Conservation (phyloP, 2,797 vertebrate genomes). For the Cuculus canorus region DNA sequence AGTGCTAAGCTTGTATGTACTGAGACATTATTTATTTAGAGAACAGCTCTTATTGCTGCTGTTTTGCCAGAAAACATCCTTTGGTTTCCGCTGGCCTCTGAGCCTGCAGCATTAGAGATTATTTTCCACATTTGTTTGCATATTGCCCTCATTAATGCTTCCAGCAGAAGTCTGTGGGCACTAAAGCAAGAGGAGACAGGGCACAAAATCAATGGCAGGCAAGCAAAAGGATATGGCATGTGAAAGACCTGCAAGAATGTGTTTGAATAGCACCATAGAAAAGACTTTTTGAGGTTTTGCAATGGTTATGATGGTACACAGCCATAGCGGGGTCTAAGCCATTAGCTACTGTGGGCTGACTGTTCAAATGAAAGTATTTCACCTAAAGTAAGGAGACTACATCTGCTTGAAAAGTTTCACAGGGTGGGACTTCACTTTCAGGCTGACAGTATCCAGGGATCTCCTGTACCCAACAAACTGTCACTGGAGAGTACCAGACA, state of each 20-base stretch:
- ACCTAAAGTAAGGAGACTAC: neutral
- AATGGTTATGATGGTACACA: neutral
- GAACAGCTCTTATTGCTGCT: slow-evolving; percentile 43
- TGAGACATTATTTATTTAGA: slow-evolving; percentile 52
- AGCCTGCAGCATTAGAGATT: slow-evolving; percentile 51
- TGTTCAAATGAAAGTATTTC: neutral
- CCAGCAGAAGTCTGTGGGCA: slow-evolving; percentile 43
- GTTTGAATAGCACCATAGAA: neutral
- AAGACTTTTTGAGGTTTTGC: neutral
- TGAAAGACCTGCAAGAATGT: slow-evolving; percentile 12
- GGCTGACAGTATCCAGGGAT: neutral
- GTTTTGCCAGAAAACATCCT: slow-evolving; percentile 65
- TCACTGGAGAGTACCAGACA: neutral
- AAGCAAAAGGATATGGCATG: slow-evolving; percentile 36
- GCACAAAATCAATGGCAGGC: slow-evolving; percentile 1
- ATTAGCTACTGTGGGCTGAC: neutral
- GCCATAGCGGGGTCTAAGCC: neutral
- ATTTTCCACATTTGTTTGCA: slow-evolving; percentile 67
- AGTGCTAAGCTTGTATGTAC: neutral
- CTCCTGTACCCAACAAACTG: neutral
- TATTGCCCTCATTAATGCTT: slow-evolving; percentile 50
- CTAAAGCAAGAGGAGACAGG: slow-evolving; percentile 10
- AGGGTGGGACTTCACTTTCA: neutral
- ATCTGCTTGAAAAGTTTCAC: neutral
- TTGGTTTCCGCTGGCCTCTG: slow-evolving; percentile 47